Base-by-base conservation (phyloP, 2,113 vertebrate species). In the Brachirus orientalis region DNA sequence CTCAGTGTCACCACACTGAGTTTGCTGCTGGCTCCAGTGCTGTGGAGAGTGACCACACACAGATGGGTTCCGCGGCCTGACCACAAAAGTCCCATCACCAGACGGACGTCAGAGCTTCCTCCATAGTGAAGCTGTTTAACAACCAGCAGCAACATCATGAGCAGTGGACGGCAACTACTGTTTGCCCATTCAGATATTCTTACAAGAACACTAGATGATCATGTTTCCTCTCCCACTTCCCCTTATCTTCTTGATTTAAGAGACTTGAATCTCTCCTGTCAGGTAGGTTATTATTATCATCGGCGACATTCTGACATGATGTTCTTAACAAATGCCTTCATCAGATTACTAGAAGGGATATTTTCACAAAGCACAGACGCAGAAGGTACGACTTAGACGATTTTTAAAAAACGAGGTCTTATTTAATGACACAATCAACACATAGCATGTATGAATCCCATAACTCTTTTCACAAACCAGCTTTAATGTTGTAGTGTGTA, bases 1-100 rank as follows among this genome's bases (percentile, higher is more conserved):
- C 90, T 99, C 76, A 98, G 97, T n/a, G 97, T 97, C 70, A 96
- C 96, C 43, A 98, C 97, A 1, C 92, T 99, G 52, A 99, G 97
- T 87, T 92, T 98, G 72, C 78, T 99, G 20, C 92, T 99, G 63
- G 97, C 98, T 6, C 98, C 97, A 0, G 94, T 94, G 52, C 87
- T 99, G 37, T 99, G 97, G 97, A 95, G 90, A 88, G 94, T 94
- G 8, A 95, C 95, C 0, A 93, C 94, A 16, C 90, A 92, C 67
- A 94, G 88, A 79, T 97, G 94, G 71, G 86, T 94, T 62, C 92
- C 94, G 0, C 90, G 94, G 45, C 71, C 87, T 0, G 95, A 98
- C 62, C 93, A 94, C 69, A 94, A 94, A 70, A 87, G 87, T 92
- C 69, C 94, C 92, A 66, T 98, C 94, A 97, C 74, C 61, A 36